phyloP scores from a whole-genome alignment of 37 sponge, comb jelly and placozoan genomes.

The Petrosia ficiformis region DNA sequence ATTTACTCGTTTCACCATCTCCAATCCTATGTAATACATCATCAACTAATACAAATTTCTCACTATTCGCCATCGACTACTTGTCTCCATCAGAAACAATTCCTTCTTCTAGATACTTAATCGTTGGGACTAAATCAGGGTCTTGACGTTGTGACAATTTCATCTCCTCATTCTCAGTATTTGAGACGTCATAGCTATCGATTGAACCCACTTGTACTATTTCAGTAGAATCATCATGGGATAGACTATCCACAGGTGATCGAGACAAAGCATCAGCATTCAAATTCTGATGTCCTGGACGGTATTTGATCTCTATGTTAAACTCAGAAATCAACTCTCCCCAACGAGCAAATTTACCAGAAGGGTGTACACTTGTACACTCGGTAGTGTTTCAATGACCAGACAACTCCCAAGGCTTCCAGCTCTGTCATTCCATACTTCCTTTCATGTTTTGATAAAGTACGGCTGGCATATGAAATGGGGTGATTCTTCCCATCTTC shows the following conservation, averaged over 20 bases:
- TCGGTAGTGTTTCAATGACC: slow-evolving; percentile 38
- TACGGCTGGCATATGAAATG: slow-evolving; percentile 45
- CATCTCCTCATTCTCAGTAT: background rate
- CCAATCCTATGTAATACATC: background rate
- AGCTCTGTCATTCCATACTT: slow-evolving; percentile 45
- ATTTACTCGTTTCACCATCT: background rate
- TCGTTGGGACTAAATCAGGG: background rate
- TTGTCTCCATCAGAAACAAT: background rate
- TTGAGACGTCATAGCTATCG: too few relatives aligned
- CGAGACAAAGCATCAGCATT: slow-evolving; percentile 35
- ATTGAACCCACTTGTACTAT: too few relatives aligned
- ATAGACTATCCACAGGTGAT: background rate
- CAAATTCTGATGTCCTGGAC: slow-evolving; percentile 12
- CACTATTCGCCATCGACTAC: background rate
- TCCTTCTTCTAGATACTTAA: background rate
- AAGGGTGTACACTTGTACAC: slow-evolving; percentile 31
- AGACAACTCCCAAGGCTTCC: slow-evolving; percentile 46
- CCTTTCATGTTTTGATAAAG: slow-evolving; percentile 23
- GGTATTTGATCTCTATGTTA: slow-evolving; percentile 20
- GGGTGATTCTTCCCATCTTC: slow-evolving; percentile 24
- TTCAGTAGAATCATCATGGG: too few relatives aligned
- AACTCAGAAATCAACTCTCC: slow-evolving; percentile 9
- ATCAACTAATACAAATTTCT: background rate
- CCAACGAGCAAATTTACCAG: slow-evolving; percentile 17
- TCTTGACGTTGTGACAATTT: background rate